Evolutionary conservation across 2,888 invertebrate genomes (phyloP).

Genomic region (Terebella lapidaria): DNA sequence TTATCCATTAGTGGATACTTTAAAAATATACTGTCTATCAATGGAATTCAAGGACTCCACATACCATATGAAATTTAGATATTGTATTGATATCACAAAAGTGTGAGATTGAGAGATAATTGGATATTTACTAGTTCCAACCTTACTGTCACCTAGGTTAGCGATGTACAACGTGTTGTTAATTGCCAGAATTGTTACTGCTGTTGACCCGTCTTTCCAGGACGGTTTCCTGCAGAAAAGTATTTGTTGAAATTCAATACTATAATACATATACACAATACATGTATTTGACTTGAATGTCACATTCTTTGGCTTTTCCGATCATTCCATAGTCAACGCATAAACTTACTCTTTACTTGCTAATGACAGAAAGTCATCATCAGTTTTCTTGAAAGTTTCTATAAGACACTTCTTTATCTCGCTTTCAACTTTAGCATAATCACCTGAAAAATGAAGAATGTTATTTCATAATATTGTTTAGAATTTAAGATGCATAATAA

Average conservation of each 20-base stretch:
- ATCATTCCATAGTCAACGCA: no score
- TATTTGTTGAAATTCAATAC: no score
- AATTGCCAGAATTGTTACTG: constrained; percentile 54
- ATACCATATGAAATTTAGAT: no score
- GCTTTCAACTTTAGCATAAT: constrained; percentile 41
- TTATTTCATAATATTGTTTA: no score
- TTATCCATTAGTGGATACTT: no score
- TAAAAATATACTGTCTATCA: no score
- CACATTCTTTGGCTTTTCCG: background rate
- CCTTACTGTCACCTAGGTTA: constrained; percentile 58
- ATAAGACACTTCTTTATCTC: constrained; percentile 53
- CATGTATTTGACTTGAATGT: background rate
- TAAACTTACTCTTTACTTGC: constrained; percentile 54
- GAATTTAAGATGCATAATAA: no score
- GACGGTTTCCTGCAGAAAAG: constrained; percentile 53
- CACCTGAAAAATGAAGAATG: constrained; percentile 36
- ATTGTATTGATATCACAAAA: no score
- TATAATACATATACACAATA: no score
- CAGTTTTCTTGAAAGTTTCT: constrained; percentile 56
- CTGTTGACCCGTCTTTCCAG: constrained; percentile 59
- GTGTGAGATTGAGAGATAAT: no score
- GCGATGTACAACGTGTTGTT: constrained; percentile 56
- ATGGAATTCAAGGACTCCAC: no score
- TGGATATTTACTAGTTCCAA: no score
- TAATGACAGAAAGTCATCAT: constrained; percentile 55